Evolutionary conservation across 2,888 invertebrate genomes (phyloP).

Genomic region (Oligia latruncula): DNA sequence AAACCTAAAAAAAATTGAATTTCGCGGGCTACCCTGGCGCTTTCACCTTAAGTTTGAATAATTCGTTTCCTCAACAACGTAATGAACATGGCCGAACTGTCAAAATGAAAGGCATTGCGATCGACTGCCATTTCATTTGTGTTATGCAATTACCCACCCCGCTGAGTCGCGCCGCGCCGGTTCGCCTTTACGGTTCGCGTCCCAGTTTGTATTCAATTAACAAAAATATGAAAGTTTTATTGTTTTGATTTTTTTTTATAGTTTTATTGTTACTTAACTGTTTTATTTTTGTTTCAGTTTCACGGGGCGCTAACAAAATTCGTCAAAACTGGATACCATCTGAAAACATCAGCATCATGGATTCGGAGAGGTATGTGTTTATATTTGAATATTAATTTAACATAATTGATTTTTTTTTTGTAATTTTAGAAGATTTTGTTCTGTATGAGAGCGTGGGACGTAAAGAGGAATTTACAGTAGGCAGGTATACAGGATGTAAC

Average conservation of each 20-base stretch:
- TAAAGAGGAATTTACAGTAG: not conserved
- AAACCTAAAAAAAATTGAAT: too few species aligned
- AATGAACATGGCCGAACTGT: not conserved
- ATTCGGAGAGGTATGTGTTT: slow-evolving; percentile 83
- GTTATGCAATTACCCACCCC: not conserved
- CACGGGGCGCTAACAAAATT: slow-evolving; percentile 62
- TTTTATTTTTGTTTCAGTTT: slow-evolving; percentile 70
- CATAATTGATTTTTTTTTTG: not conserved
- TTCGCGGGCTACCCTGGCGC: too few species aligned
- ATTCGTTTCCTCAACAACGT: too few species aligned
- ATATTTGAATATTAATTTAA: not conserved
- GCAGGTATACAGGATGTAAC: not conserved
- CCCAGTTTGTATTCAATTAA: slow-evolving; percentile 65
- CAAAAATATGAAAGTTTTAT: slow-evolving; percentile 62
- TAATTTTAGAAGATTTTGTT: not conserved
- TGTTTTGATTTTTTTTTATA: too few species aligned
- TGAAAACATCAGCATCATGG: slow-evolving; percentile 77
- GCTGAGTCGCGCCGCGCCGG: not conserved
- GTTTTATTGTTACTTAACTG: too few species aligned
- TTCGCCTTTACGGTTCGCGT: not conserved
- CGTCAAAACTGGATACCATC: slow-evolving; percentile 78
- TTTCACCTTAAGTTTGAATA: too few species aligned
- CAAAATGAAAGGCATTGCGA: not conserved
- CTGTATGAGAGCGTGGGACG: not conserved
- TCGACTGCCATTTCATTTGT: not conserved